phyloP scores from a whole-genome alignment of 1,140 invertebrate genomes.

The Drosophila novamexicana region DNA sequence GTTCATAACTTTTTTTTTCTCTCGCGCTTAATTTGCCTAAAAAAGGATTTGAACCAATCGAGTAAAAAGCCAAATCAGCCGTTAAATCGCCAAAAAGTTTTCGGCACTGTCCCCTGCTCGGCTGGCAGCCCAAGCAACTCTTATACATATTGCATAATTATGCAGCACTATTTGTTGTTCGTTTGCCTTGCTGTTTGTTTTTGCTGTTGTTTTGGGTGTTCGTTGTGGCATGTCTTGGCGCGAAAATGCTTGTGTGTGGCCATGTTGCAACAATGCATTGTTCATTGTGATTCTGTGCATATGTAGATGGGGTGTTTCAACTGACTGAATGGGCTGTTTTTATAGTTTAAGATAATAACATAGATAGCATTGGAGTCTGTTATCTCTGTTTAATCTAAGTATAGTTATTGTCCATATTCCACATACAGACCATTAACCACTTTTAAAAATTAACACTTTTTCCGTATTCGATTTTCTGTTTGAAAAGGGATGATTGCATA shows the following conservation, averaged over 20 bases:
- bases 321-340: not conserved
- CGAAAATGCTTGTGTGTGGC: slow-evolving; percentile 79
- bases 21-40: slow-evolving; percentile 72
- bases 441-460: too few species aligned
- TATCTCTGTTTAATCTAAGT: too few species aligned
- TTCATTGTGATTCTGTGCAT: slow-evolving; percentile 30
- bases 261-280: slow-evolving; percentile 79
- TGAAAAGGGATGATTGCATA: too few species aligned
- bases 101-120: slow-evolving; percentile 17
- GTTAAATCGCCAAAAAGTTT: slow-evolving; percentile 42
- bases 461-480: too few species aligned
- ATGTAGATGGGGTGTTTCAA: slow-evolving; percentile 58
- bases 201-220: slow-evolving; percentile 52
- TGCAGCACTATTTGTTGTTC: slow-evolving; percentile 35
- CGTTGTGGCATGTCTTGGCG: slow-evolving; percentile 71
- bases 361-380: not conserved
- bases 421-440: too few species aligned
- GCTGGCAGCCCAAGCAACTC: slow-evolving; percentile 24
- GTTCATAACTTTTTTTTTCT: slow-evolving; percentile 60
- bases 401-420: too few species aligned
- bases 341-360: not conserved
- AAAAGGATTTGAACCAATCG: slow-evolving; percentile 61
- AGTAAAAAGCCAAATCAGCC: slow-evolving; percentile 39
- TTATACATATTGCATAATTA: slow-evolving; percentile 73
- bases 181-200: slow-evolving; percentile 5